Evolutionary conservation across 2,797 vertebrate genomes (phyloP), one percentile per base, ranked within the genome.

Genomic region (Sebastiscus tertius): DNA sequence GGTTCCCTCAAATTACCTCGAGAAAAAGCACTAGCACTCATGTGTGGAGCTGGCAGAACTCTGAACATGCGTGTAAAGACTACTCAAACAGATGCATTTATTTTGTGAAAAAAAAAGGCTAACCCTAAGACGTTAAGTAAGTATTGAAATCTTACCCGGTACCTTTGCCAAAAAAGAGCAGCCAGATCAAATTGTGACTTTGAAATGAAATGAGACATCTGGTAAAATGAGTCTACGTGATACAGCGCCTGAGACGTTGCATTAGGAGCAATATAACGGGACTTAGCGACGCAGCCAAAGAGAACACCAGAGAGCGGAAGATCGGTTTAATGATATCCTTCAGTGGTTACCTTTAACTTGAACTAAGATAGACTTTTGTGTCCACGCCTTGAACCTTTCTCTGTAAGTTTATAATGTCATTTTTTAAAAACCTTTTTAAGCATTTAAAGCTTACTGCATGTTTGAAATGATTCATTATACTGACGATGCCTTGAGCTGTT

Each of bases 1-100:
- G 99, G 99, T 99, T 81, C 99, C 99, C 82, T 99, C 99, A 92
- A 99, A 99, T 96, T 99, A 99, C 96, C 97, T 99, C 91, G 99
- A 99, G 94, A 98, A 97, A 94, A 99, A 99, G 95, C 98, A 97
- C 95, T 99, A 96, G 92, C 74, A 56, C 81, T 63, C 75, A 27
- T 66, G 80, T 81, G 66, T 73, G 62, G 88, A 91, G 80, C 83
- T 81, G 80, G 86, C 82, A 79, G 81, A 87, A 86, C 92, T 91
- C 89, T 88, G 75, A 80, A 89, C 88, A 90, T 81, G 82, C 60
- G 61, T 84, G 77, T 74, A 89, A 86, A 89, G 91, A 93, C 90
- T 91, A 86, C 82, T 92, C 84, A 80, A 76, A 89, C 82, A 85
- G 87, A 91, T 83, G 71, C 84, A 61, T 86, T 90, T 89, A 77